A percentile compares a stretch with the other conserved stretches of the same genome.
These are phyloP conservation scores for Xyrichtys novacula DNA, from an alignment of 2,797 vertebrate species.

Conservation along the genomic window DNA sequence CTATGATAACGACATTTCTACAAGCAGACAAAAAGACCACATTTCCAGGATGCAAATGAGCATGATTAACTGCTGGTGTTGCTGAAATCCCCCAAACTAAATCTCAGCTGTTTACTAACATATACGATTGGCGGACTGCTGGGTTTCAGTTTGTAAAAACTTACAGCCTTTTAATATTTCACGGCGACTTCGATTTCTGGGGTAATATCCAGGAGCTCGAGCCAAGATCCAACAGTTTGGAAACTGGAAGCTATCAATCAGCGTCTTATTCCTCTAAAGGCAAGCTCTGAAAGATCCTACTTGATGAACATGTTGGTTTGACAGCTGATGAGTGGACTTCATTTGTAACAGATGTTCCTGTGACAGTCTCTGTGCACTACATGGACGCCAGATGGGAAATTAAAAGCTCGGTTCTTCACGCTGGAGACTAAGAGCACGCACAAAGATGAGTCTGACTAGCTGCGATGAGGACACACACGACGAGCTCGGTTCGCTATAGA, in stretches of 20 bases:
- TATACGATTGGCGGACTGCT: neutral
- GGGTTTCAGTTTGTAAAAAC: slow-evolving; percentile 6
- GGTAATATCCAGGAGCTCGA: slow-evolving; percentile 11
- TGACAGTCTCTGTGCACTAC: slow-evolving; percentile 45
- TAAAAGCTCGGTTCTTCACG: slow-evolving; percentile 30
- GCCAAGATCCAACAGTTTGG: slow-evolving; percentile 22
- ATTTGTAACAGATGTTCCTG: slow-evolving; percentile 58
- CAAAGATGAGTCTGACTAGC: slow-evolving; percentile 27
- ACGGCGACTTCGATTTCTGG: slow-evolving; percentile 4
- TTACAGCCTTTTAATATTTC: neutral
- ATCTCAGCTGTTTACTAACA: neutral
- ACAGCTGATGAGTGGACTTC: slow-evolving; percentile 49
- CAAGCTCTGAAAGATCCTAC: slow-evolving; percentile 24
- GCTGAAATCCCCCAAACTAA: neutral
- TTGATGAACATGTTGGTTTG: slow-evolving; percentile 45
- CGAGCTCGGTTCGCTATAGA: slow-evolving; percentile 3
- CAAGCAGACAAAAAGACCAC: neutral
- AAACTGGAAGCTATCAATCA: slow-evolving; percentile 5
- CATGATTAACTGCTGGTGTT: neutral
- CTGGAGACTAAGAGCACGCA: slow-evolving; percentile 38
- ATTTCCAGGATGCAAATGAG: neutral
- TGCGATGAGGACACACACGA: slow-evolving; percentile 15
- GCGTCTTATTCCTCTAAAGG: slow-evolving; percentile 13
- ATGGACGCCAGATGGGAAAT: slow-evolving; percentile 51
- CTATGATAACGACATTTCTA: neutral